Conservation (phyloP, 2,113 vertebrate species). For the Pangasianodon hypophthalmus region DNA sequence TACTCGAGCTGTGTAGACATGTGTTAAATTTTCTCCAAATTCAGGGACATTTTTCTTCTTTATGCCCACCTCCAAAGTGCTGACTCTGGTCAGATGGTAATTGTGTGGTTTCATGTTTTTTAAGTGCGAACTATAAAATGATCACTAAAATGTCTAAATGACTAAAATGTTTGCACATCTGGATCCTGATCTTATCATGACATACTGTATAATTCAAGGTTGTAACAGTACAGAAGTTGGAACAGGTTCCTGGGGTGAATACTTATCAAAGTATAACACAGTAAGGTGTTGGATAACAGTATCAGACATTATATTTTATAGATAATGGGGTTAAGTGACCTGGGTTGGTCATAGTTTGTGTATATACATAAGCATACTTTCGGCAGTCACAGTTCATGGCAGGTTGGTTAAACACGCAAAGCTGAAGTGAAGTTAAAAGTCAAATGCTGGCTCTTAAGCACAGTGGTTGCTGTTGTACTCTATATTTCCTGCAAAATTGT, state of each 20-base stretch:
- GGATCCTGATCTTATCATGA: not conserved
- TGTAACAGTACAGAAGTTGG: not conserved
- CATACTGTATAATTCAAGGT: not conserved
- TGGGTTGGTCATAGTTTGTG: not conserved
- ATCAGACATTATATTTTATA: not conserved
- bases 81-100: not conserved
- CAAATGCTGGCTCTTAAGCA: not conserved
- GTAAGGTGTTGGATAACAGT: not conserved
- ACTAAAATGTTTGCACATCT: not conserved
- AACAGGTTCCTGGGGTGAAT: not conserved
- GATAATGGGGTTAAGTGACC: not conserved
- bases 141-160: not conserved
- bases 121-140: not conserved
- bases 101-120: not conserved
- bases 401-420: too few relatives aligned
- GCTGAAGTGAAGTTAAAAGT: not conserved
- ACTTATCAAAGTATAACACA: not conserved
- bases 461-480: not conserved
- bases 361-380: not conserved
- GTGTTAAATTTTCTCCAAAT: too few relatives aligned
- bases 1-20: not conserved
- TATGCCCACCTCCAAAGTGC: too few relatives aligned
- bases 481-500: not conserved
- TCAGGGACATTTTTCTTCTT: too few relatives aligned
- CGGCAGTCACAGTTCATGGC: not conserved